These are phyloP conservation scores for Willowsia nigromaculata DNA, from an alignment of 2,888 invertebrate species.

Conservation along the genomic window DNA sequence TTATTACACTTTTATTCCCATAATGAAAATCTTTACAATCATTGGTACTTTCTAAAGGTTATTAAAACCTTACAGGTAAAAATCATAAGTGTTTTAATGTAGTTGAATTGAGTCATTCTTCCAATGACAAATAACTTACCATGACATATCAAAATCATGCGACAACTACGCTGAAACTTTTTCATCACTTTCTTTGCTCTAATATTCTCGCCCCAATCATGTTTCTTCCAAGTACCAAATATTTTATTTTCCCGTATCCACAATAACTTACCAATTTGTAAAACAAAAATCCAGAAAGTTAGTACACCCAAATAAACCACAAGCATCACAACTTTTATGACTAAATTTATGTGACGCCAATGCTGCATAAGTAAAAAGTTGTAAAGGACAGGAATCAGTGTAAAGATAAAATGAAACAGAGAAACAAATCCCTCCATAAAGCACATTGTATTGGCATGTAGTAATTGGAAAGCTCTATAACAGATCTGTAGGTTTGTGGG, in stretches of 20 bases:
- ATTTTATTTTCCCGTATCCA: not conserved
- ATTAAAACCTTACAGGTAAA: not conserved
- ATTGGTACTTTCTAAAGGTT: too few species aligned
- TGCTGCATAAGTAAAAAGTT: not conserved
- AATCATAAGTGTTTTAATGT: not conserved
- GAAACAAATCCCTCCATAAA: not conserved
- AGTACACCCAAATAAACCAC: not conserved
- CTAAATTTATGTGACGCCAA: too few species aligned
- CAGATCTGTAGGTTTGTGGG: not conserved
- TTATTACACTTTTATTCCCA: too few species aligned
- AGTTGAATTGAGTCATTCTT: not conserved
- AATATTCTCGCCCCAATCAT: not conserved
- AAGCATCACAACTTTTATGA: not conserved
- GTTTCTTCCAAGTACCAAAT: not conserved
- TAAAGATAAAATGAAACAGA: not conserved
- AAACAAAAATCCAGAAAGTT: not conserved
- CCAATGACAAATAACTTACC: too few species aligned
- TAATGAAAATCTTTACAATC: too few species aligned
- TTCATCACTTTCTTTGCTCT: not conserved
- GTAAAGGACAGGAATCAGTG: not conserved
- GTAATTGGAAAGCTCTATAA: not conserved
- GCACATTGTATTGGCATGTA: not conserved
- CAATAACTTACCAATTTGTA: not conserved
- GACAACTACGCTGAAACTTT: not conserved
- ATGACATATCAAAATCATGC: not conserved